A percentile compares a stretch with the other conserved stretches of the same genome.
These are phyloP conservation scores for Aptenodytes forsteri DNA, from an alignment of 2,113 vertebrate species.

Conservation along the genomic window DNA sequence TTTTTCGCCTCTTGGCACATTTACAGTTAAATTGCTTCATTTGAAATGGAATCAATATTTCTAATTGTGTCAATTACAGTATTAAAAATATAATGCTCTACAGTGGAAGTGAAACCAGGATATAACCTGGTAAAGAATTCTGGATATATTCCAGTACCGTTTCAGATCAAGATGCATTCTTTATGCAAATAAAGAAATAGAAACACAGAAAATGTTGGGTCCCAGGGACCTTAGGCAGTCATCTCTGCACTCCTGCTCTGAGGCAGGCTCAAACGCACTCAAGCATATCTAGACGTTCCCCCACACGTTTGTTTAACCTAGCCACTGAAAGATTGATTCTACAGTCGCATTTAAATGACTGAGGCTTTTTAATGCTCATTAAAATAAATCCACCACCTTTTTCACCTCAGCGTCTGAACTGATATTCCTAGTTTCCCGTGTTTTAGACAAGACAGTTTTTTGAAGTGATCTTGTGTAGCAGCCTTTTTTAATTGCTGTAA, in stretches of 20 bases:
- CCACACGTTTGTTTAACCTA: background rate
- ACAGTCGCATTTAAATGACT: background rate
- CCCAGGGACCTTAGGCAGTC: background rate
- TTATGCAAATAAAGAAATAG: background rate
- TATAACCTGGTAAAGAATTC: background rate
- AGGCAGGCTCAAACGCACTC: background rate
- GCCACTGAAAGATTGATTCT: background rate
- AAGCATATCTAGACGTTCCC: background rate
- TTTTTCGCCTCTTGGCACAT: background rate
- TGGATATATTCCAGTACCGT: background rate
- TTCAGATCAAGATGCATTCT: background rate
- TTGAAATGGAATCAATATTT: background rate
- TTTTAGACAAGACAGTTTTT: background rate
- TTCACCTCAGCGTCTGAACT: background rate
- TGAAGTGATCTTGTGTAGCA: background rate
- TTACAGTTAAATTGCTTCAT: conserved; percentile 9
- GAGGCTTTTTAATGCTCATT: background rate
- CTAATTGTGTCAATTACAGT: conserved; percentile 1
- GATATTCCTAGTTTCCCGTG: background rate
- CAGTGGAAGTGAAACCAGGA: background rate
- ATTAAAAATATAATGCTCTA: background rate
- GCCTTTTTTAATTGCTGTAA: background rate
- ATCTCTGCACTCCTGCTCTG: background rate
- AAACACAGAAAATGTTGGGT: background rate
- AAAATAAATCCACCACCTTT: background rate